phyloP scores from a whole-genome alignment of 2,113 vertebrate species.

The Galeopterus variegatus region DNA sequence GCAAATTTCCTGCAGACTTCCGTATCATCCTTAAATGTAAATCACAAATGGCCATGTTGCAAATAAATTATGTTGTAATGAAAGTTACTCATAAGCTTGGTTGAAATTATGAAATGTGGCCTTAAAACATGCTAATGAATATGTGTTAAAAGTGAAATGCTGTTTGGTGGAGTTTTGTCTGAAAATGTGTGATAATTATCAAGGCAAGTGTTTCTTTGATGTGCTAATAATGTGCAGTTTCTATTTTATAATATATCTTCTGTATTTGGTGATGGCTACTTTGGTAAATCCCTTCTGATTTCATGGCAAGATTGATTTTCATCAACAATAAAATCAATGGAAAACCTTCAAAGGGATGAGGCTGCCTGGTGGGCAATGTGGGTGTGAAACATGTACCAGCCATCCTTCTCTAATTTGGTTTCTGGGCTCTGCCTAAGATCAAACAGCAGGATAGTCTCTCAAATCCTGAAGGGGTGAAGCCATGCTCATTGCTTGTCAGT shows the following conservation, averaged over 20 bases:
- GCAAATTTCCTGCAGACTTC: background rate
- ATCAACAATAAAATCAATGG: slow-evolving; percentile 68
- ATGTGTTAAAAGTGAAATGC: background rate
- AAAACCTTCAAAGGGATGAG: slow-evolving; percentile 58
- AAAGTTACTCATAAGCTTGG: background rate
- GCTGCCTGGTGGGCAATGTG: slow-evolving; percentile 14
- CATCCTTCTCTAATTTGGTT: slow-evolving; percentile 36
- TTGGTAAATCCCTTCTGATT: slow-evolving; percentile 73
- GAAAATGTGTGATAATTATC: slow-evolving; percentile 55
- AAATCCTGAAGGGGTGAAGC: background rate
- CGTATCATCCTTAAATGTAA: background rate
- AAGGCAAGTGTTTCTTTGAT: slow-evolving; percentile 69
- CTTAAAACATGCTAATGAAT: background rate
- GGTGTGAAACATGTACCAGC: background rate
- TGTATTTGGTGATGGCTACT: slow-evolving; percentile 54
- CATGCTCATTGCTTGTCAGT: background rate
- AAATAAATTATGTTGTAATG: background rate
- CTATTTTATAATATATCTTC: slow-evolving; percentile 25
- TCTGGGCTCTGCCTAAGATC: slow-evolving; percentile 21
- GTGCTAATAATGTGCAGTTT: slow-evolving; percentile 58
- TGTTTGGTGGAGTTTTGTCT: background rate
- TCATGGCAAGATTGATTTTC: slow-evolving; percentile 72
- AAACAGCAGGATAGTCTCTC: background rate
- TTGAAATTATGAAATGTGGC: background rate
- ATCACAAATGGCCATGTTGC: background rate